Conservation (phyloP, 2,113 vertebrate species). For the Percina caprodes region DNA sequence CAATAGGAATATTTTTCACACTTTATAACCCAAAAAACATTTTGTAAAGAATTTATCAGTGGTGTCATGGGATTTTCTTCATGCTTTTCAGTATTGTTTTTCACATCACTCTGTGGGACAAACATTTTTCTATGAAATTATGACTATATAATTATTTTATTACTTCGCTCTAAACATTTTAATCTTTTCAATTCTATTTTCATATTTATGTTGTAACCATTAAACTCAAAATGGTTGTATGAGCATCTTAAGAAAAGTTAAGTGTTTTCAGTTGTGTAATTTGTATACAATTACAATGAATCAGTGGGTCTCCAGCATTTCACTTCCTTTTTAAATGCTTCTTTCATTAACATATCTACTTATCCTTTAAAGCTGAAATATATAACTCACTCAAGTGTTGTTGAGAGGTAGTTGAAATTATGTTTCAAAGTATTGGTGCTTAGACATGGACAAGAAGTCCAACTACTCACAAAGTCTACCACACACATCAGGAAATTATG, state of each 20-base stretch:
- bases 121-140: constrained; percentile 72
- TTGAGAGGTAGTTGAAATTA: not conserved
- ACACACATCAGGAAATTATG: not conserved
- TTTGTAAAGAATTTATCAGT: constrained; percentile 90
- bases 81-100: constrained; percentile 67
- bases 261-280: constrained; percentile 24
- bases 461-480: not conserved
- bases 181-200: constrained; percentile 73
- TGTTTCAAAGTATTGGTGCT: not conserved
- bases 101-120: constrained; percentile 60
- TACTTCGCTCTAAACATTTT: constrained; percentile 65
- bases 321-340: not conserved
- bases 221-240: constrained; percentile 39
- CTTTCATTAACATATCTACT: not conserved
- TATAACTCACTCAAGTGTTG: not conserved
- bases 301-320: constrained; percentile 8
- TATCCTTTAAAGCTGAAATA: constrained; percentile 18
- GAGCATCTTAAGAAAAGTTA: constrained; percentile 20
- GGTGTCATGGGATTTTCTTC: constrained; percentile 71
- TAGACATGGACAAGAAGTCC: not conserved
- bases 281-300: constrained; percentile 19
- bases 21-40: constrained; percentile 91
- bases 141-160: constrained; percentile 72
- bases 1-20: constrained; percentile 91
- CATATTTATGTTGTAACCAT: constrained; percentile 68